phyloP scores from a whole-genome alignment of 2,888 invertebrate genomes.

The Cryptus armator region DNA sequence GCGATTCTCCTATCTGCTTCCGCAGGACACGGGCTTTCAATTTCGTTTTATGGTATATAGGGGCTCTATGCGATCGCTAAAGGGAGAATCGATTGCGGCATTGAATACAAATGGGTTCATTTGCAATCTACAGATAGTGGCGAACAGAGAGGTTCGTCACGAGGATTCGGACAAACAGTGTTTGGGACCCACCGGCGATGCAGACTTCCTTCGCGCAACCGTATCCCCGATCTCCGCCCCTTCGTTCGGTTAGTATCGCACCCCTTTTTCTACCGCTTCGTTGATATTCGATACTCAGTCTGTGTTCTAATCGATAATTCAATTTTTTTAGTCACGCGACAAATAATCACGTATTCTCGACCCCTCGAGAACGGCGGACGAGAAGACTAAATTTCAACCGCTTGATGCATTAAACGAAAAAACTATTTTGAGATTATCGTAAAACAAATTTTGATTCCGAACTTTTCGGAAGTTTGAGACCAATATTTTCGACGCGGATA shows the following conservation, averaged over 20 bases:
- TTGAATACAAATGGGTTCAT: conserved; percentile 76
- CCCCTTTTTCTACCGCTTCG: background rate
- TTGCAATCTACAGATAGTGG: conserved; percentile 70
- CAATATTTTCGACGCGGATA: too few relatives aligned
- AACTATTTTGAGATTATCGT: too few relatives aligned
- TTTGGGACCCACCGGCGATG: background rate
- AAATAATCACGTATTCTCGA: background rate
- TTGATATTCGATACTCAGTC: background rate
- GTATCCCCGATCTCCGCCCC: background rate
- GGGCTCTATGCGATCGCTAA: conserved; percentile 61
- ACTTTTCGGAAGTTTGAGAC: too few relatives aligned
- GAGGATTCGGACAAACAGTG: conserved; percentile 66
- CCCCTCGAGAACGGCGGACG: background rate
- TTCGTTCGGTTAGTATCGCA: background rate
- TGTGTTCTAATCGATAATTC: background rate
- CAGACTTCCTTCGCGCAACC: conserved; percentile 27
- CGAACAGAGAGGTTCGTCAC: conserved; percentile 52
- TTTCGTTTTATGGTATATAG: conserved; percentile 23
- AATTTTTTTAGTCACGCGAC: background rate
- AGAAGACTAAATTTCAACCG: too few relatives aligned
- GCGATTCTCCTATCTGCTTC: conserved; percentile 19
- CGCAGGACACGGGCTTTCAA: conserved; percentile 14
- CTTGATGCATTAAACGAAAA: too few relatives aligned
- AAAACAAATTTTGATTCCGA: too few relatives aligned
- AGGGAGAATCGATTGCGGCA: conserved; percentile 69